Evolutionary conservation across 2,888 invertebrate species (phyloP).

Genomic region (Ischnura elegans): DNA sequence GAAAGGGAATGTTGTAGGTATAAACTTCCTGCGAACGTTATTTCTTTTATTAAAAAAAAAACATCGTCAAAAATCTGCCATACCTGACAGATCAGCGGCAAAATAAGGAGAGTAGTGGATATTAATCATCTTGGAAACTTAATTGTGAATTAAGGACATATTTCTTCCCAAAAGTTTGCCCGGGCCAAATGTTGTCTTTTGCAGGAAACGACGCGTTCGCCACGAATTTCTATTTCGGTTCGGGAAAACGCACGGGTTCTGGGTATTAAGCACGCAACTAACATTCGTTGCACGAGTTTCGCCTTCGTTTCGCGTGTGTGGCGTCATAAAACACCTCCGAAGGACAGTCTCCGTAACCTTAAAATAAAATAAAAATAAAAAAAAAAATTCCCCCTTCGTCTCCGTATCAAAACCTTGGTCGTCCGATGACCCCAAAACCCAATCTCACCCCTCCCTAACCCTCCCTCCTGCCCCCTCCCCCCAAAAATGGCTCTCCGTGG

Average conservation of each 20-base stretch:
- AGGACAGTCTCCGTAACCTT: conserved; percentile 23
- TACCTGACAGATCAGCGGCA: too few species aligned
- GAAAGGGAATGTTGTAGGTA: too few species aligned
- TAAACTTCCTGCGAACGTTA: too few species aligned
- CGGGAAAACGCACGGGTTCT: background rate
- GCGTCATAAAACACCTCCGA: conserved; percentile 18
- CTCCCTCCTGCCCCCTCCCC: background rate
- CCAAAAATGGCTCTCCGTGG: background rate
- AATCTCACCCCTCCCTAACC: background rate
- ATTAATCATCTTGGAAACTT: too few species aligned
- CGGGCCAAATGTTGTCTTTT: too few species aligned
- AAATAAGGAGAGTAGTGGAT: too few species aligned
- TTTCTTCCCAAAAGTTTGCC: too few species aligned
- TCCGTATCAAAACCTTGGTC: conserved; percentile 33
- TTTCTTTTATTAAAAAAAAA: too few species aligned
- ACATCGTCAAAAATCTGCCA: too few species aligned
- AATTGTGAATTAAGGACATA: too few species aligned
- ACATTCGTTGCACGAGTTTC: background rate
- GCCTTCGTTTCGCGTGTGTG: background rate
- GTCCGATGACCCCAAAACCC: conserved; percentile 42
- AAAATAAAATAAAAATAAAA: background rate
- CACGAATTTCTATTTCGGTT: too few species aligned
- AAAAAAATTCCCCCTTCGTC: background rate
- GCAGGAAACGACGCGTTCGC: too few species aligned
- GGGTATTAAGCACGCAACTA: background rate